Percentiles rank a stretch among this genome's conserved stretches.
Evolutionary conservation across 2,113 vertebrate species (phyloP).

Genomic region (Xyliphius kryptos): DNA sequence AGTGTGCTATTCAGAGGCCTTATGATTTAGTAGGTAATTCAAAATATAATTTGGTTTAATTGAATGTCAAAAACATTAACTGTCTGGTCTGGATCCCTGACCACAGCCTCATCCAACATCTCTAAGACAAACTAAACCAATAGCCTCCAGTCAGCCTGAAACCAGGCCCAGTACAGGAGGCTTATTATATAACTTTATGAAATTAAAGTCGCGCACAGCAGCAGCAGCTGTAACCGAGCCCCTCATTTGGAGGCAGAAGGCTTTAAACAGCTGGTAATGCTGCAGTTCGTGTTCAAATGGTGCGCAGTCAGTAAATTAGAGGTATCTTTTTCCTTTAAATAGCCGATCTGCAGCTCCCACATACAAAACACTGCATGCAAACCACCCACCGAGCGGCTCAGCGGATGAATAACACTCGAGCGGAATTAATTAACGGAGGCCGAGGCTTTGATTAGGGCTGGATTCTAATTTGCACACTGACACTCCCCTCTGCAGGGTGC

Average conservation of each 20-base stretch:
- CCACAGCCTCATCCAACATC: too few species aligned
- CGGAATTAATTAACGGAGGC: conserved; percentile 11
- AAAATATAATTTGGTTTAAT: too few species aligned
- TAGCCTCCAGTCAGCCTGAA: too few species aligned
- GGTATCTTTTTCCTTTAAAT: conserved; percentile 18
- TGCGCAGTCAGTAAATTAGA: conserved; percentile 5
- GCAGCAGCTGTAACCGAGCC: background rate
- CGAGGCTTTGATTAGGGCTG: conserved; percentile 27
- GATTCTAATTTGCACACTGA: conserved; percentile 13
- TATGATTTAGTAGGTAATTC: too few species aligned
- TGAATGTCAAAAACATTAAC: too few species aligned
- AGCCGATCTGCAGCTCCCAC: conserved; percentile 4
- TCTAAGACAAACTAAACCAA: too few species aligned
- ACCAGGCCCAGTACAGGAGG: too few species aligned
- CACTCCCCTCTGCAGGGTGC: conserved; percentile 1
- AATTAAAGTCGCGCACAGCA: too few species aligned
- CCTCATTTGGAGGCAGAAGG: background rate
- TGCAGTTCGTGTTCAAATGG: background rate
- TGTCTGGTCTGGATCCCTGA: too few species aligned
- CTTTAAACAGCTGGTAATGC: background rate
- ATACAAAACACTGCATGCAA: background rate
- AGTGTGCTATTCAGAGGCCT: too few species aligned
- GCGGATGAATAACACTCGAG: conserved; percentile 3
- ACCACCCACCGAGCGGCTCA: background rate
- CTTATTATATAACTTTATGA: too few species aligned